These are phyloP conservation scores for Episyrphus balteatus DNA, from an alignment of 1,140 invertebrate species.

Conservation along the genomic window DNA sequence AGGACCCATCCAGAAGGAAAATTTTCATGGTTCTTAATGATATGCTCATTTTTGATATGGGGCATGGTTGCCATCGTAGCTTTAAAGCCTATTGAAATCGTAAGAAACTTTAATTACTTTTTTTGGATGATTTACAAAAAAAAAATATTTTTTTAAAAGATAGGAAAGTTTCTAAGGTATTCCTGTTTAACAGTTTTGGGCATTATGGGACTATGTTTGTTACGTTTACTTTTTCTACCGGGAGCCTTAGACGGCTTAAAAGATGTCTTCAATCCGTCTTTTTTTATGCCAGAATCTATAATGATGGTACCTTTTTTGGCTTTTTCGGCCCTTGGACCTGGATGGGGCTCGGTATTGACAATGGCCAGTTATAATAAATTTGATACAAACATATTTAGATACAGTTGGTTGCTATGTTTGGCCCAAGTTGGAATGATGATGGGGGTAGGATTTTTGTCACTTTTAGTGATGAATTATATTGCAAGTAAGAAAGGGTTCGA, in stretches of 20 bases:
- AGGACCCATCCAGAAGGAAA: too few species aligned
- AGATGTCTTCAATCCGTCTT: conserved; percentile 61
- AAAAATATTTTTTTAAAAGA: conserved; percentile 10
- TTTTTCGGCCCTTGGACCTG: conserved; percentile 59
- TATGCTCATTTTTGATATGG: too few species aligned
- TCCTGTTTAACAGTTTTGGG: conserved; percentile 11
- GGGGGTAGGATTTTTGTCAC: conserved; percentile 15
- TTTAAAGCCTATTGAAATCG: too few species aligned
- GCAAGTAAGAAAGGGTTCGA: conserved; percentile 5
- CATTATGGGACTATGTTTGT: conserved; percentile 13
- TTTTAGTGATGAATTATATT: conserved; percentile 14
- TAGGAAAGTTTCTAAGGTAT: conserved; percentile 18
- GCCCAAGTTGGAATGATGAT: conserved; percentile 20
- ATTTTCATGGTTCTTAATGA: too few species aligned
- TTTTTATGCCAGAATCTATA: conserved; percentile 5
- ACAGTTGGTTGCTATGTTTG: conserved; percentile 25
- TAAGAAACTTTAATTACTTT: too few species aligned
- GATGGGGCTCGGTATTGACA: conserved; percentile 81
- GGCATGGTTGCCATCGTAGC: too few species aligned
- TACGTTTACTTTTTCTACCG: conserved; percentile 41
- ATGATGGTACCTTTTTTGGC: conserved; percentile 11
- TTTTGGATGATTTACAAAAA: too few species aligned
- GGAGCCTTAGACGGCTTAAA: conserved; percentile 62
- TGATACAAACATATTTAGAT: conserved; percentile 53
- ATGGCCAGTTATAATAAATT: conserved; percentile 86